Evolutionary conservation across 2,888 invertebrate genomes (phyloP).

Genomic region (Tineola bisselliella): DNA sequence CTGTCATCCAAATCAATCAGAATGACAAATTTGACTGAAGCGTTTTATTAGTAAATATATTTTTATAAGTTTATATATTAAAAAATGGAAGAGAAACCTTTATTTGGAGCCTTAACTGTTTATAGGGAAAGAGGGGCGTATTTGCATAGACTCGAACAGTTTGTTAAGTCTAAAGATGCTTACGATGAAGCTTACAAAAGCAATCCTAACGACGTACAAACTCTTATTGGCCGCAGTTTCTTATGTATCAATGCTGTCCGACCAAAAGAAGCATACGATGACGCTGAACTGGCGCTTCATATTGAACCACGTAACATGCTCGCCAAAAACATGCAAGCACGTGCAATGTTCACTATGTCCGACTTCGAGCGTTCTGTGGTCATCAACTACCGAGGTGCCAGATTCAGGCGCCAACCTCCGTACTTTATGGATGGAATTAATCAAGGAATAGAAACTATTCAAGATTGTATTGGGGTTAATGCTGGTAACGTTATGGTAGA

Average conservation of each 20-base stretch:
- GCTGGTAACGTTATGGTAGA: constrained; percentile 54
- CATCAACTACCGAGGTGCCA: constrained; percentile 50
- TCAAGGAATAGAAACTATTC: constrained; percentile 55
- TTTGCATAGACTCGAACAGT: constrained; percentile 52
- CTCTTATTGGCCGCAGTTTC: constrained; percentile 49
- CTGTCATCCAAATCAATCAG: background rate
- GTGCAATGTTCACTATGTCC: constrained; percentile 57
- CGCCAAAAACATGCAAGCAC: constrained; percentile 54
- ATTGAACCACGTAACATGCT: constrained; percentile 51
- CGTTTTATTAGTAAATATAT: background rate
- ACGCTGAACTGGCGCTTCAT: constrained; percentile 52
- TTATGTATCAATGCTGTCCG: constrained; percentile 54
- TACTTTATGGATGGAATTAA: constrained; percentile 59
- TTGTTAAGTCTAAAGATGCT: constrained; percentile 50
- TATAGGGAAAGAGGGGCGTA: constrained; percentile 55
- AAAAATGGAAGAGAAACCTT: constrained; percentile 49
- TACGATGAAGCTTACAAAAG: constrained; percentile 50
- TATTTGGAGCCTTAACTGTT: constrained; percentile 49
- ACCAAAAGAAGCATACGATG: constrained; percentile 48
- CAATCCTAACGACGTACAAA: constrained; percentile 42
- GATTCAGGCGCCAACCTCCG: constrained; percentile 44
- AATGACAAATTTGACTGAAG: background rate
- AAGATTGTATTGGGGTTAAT: constrained; percentile 54
- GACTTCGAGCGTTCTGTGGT: constrained; percentile 57
- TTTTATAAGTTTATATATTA: background rate